Percentiles rank a stretch among this genome's conserved stretches.
phyloP scores from a whole-genome alignment of 1,140 invertebrate species.

The Drosophila carrolli region DNA sequence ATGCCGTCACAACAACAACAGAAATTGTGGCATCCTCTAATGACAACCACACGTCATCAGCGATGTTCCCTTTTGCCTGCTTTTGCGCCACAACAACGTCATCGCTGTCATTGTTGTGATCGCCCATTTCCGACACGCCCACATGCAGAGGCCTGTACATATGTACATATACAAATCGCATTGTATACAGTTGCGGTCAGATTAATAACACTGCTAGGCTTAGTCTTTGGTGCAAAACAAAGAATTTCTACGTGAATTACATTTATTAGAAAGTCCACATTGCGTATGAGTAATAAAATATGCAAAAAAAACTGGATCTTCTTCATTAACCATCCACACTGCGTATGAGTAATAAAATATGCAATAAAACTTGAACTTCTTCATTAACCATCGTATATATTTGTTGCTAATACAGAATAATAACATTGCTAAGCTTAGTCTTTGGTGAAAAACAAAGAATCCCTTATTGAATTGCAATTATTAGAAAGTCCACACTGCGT shows the following conservation, averaged over 20 bases:
- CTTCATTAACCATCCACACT: too few species aligned
- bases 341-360: too few species aligned
- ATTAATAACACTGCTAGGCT: slow-evolving; percentile 3
- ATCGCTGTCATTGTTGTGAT: slow-evolving; percentile 46
- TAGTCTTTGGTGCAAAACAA: too few species aligned
- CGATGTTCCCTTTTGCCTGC: slow-evolving; percentile 37
- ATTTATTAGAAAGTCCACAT: too few species aligned
- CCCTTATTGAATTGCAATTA: too few species aligned
- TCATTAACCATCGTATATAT: too few species aligned
- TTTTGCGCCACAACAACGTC: slow-evolving; percentile 17
- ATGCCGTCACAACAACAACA: slow-evolving; percentile 55
- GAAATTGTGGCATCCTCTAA: slow-evolving; percentile 66
- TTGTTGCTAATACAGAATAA: not conserved
- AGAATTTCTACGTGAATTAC: too few species aligned
- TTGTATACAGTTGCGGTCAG: slow-evolving; percentile 40
- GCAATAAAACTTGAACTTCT: too few species aligned
- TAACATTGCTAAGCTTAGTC: not conserved
- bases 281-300: too few species aligned
- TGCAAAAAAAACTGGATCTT: too few species aligned
- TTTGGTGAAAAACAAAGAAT: too few species aligned
- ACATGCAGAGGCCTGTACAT: slow-evolving; percentile 17
- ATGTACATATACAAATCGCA: slow-evolving; percentile 22
- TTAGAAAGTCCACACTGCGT: too few species aligned
- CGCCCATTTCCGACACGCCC: slow-evolving; percentile 72
- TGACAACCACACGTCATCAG: slow-evolving; percentile 80